These are phyloP conservation scores for Cheilosia scutellata DNA, from an alignment of 2,888 invertebrate species.

Conservation along the genomic window DNA sequence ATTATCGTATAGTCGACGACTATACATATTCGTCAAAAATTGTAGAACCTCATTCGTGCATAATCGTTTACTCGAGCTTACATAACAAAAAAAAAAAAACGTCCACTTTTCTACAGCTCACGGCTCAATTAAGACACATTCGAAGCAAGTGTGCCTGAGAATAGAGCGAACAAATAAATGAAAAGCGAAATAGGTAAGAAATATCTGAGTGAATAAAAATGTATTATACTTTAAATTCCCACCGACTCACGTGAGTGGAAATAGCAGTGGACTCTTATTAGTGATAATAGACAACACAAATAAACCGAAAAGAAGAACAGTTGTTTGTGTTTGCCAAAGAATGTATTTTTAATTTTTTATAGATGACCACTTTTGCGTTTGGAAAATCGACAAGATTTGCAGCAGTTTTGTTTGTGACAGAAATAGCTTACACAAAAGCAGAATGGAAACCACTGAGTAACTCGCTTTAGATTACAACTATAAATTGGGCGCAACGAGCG, in stretches of 20 bases:
- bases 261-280: not conserved
- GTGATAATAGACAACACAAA: conserved; percentile 24
- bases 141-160: not conserved
- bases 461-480: no score
- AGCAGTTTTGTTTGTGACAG: no score
- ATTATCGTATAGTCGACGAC: no score
- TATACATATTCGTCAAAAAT: no score
- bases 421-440: no score
- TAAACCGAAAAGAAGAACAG: not conserved
- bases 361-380: not conserved
- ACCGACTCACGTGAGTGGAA: conserved; percentile 18
- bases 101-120: conserved; percentile 1
- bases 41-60: not conserved
- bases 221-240: conserved; percentile 20
- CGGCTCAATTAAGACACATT: conserved; percentile 7
- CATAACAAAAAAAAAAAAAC: not conserved
- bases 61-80: not conserved
- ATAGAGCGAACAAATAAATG: not conserved
- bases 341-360: conserved; percentile 7
- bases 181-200: not conserved
- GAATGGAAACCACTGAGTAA: no score
- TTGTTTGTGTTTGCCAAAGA: conserved; percentile 2
- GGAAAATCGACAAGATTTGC: conserved; percentile 1
- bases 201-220: not conserved
- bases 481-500: no score